Base-by-base conservation (phyloP, 2,888 invertebrate species). In the Epirrhoe tristata region DNA sequence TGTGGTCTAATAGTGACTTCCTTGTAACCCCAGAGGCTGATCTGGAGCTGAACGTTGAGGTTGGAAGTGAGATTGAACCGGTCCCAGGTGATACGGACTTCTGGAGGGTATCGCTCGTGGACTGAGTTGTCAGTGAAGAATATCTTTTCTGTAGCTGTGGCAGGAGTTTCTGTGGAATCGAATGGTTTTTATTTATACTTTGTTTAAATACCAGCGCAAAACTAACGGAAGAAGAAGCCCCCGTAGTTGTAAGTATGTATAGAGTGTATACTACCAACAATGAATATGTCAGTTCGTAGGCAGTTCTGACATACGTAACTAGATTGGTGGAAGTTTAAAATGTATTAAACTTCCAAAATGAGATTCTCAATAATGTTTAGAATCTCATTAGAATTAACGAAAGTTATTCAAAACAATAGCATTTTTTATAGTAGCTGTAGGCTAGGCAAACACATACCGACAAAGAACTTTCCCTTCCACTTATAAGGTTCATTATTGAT, bases 391-490 rank as follows among this genome's bases (percentile, higher is more conserved):
- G n/a, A n/a, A n/a, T n/a, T n/a, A n/a, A n/a, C n/a, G n/a, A n/a
- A n/a, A n/a, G n/a, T n/a, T n/a, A n/a, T n/a, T n/a, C 24, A 24
- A 24, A 24, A 24, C 24, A 24, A 24, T 24, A 24, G 24, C 24
- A 24, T n/a, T n/a, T n/a, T n/a, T n/a, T n/a, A n/a, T n/a, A n/a
- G 3, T 24, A 36, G 36, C 0, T 36, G 10, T 8, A 36, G 10
- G 8, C 36, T 36, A 10, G 36, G 24, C 24, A 24, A 24, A 24
- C 24, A 79, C 95, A 94, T 93, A 98, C 98, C 98, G 70, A 99
- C 97, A 83, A 98, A 98, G 88, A 96, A 98, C 91, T 96, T 96
- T 76, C 98, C 98, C 80, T 97, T 97, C 97, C 98, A 98, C 79
- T 97, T 97, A 85, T 96, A 98, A 56, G 96, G 95, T 67, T 96